phyloP scores from a whole-genome alignment of 2,888 invertebrate species.

The Trissolcus japonicus region DNA sequence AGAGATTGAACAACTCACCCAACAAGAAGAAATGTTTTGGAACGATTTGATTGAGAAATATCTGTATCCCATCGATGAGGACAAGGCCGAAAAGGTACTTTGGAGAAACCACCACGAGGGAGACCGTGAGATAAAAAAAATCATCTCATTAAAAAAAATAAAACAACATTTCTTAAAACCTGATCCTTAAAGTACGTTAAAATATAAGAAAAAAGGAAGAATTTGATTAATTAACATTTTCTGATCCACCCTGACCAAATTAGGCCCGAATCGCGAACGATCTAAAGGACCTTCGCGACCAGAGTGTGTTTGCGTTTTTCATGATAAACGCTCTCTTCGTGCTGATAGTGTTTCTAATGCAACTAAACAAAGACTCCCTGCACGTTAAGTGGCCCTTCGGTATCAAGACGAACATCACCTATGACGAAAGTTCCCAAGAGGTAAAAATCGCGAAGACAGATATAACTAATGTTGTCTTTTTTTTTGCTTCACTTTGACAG shows the following conservation, averaged over 20 bases:
- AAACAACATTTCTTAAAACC: not conserved
- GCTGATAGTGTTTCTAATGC: slow-evolving; percentile 97
- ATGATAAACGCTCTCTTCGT: slow-evolving; percentile 99
- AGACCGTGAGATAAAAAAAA: not conserved
- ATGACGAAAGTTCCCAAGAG: slow-evolving; percentile 93
- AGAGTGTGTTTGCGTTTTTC: slow-evolving; percentile 97
- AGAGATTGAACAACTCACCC: slow-evolving; percentile 90
- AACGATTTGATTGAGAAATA: slow-evolving; percentile 95
- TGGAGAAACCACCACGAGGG: not conserved
- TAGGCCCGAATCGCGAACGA: slow-evolving; percentile 94
- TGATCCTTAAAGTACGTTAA: not conserved
- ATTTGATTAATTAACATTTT: not conserved
- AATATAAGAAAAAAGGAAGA: not conserved
- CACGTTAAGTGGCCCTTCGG: slow-evolving; percentile 98
- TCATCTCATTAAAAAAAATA: not conserved
- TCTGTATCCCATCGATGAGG: slow-evolving; percentile 93
- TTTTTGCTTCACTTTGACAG: slow-evolving; percentile 77
- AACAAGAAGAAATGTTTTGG: slow-evolving; percentile 94
- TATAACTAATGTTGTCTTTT: slow-evolving; percentile 65
- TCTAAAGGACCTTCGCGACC: slow-evolving; percentile 95
- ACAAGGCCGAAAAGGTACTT: slow-evolving; percentile 92
- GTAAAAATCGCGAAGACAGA: slow-evolving; percentile 80
- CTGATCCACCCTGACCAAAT: slow-evolving; percentile 59
- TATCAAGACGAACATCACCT: slow-evolving; percentile 94
- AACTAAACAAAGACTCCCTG: slow-evolving; percentile 97